phyloP scores from a whole-genome alignment of 2,113 vertebrate species.

The Nesogale talazaci region DNA sequence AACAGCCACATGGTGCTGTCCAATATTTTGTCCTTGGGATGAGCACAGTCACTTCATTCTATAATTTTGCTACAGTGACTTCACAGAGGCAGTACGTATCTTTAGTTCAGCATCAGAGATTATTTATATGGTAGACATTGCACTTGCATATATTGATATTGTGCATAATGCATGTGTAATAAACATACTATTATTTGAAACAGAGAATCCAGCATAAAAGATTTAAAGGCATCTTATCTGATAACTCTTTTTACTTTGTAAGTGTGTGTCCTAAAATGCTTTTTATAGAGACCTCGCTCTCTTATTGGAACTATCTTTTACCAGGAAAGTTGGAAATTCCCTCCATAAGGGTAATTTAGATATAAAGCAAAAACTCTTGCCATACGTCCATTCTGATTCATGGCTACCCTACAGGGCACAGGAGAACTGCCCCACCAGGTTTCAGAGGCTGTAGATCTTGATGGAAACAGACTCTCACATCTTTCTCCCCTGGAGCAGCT shows the following conservation, averaged over 20 bases:
- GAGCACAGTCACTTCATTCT: conserved; percentile 75
- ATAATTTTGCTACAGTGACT: conserved; percentile 42
- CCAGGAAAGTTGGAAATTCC: background rate
- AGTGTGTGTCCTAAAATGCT: background rate
- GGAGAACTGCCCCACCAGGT: too few species aligned
- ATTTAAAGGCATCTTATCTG: background rate
- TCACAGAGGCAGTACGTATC: conserved; percentile 28
- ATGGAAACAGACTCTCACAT: too few species aligned
- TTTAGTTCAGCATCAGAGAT: conserved; percentile 62
- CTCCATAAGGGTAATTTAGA: background rate
- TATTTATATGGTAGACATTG: background rate
- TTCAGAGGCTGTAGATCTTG: too few species aligned
- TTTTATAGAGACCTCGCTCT: background rate
- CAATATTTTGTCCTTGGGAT: background rate
- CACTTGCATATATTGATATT: background rate
- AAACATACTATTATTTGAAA: background rate
- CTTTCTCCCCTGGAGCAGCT: too few species aligned
- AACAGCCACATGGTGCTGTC: conserved; percentile 56
- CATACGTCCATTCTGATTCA: too few species aligned
- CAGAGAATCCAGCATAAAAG: background rate
- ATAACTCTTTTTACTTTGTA: background rate
- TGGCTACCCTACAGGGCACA: too few species aligned
- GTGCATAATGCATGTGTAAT: background rate
- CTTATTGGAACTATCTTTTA: background rate
- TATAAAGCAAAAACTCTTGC: too few species aligned